Evolutionary conservation across 2,797 vertebrate species (phyloP), one percentile per base, ranked within the genome.

Genomic region (Sebastes glaucus): DNA sequence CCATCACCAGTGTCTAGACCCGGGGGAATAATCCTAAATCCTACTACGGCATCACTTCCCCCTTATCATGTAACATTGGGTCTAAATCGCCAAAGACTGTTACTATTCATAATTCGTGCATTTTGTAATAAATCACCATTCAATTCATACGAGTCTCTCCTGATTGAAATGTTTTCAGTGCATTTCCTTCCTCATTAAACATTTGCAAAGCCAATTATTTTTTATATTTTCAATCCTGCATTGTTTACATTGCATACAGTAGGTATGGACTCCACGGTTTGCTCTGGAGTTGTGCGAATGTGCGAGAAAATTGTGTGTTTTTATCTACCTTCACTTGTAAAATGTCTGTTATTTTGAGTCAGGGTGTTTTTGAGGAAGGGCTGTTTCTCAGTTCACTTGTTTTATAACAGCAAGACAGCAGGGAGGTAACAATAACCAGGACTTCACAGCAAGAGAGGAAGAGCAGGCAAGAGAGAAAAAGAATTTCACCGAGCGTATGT

Each of bases 381-480:
- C 53, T 89, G 86, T 87, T 90, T 92, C 87, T 87, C 83, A 90
- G 61, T 73, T 81, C 80, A 89, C 81, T 90, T 81, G 88, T 93
- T 94, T 94, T 89, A 91, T 81, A 87, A 86, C 81, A 83, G 83
- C 53, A 56, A 85, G 86, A 91, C 92, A 91, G 85, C 84, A 81
- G 88, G 89, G 82, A 86, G 69, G 80, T 76, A 89, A 91, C 85
- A 93, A 90, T 91, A 93, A 92, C 73, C 84, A 87, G 84, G 84
- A 88, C 81, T 89, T 88, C 86, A 84, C 86, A 83, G 86, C 74
- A 74, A 87, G 84, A 83, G 33, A 61, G 56, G 70, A 74, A 78
- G 68, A 77, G 59, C 69, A 60, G 62, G 73, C 63, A 69, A 64
- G 35, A 62, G 72, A 80, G 72, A 71, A 73, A 80, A 74, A 74